phyloP scores from a whole-genome alignment of 2,113 vertebrate genomes.

The Oncorhynchus clarkii region DNA sequence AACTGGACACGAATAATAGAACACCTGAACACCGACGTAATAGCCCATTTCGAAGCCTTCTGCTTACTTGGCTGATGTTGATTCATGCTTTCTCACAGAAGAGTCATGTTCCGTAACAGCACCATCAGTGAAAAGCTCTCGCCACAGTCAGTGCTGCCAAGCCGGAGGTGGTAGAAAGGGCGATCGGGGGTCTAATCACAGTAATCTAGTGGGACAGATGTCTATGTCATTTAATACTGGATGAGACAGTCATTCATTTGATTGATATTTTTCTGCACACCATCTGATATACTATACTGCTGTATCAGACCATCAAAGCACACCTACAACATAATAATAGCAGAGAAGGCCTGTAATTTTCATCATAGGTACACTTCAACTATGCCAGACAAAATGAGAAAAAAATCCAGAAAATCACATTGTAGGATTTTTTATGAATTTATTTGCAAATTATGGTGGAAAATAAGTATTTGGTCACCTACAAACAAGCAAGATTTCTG shows the following conservation, averaged over 20 bases:
- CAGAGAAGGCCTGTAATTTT: too few relatives aligned
- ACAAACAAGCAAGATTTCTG: too few relatives aligned
- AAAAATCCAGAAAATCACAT: too few relatives aligned
- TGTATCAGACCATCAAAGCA: neutral
- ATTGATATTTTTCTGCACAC: neutral
- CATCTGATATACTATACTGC: neutral
- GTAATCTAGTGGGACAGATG: conserved; percentile 23
- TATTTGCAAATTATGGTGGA: too few relatives aligned
- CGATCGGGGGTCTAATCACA: conserved; percentile 10
- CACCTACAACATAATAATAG: neutral
- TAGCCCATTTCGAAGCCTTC: neutral
- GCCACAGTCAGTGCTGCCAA: neutral
- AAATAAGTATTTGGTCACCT: too few relatives aligned
- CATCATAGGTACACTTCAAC: too few relatives aligned
- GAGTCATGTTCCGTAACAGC: neutral
- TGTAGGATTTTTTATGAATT: too few relatives aligned
- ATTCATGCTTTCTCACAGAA: neutral
- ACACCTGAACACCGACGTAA: neutral
- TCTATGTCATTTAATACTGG: conserved; percentile 25
- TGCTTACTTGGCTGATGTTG: neutral
- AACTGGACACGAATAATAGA: neutral
- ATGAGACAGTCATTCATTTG: conserved; percentile 9
- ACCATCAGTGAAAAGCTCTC: neutral
- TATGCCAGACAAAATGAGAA: too few relatives aligned
- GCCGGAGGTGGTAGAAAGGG: neutral